These are phyloP conservation scores for Ceriagrion tenellum DNA, from an alignment of 2,888 invertebrate genomes.

Conservation along the genomic window DNA sequence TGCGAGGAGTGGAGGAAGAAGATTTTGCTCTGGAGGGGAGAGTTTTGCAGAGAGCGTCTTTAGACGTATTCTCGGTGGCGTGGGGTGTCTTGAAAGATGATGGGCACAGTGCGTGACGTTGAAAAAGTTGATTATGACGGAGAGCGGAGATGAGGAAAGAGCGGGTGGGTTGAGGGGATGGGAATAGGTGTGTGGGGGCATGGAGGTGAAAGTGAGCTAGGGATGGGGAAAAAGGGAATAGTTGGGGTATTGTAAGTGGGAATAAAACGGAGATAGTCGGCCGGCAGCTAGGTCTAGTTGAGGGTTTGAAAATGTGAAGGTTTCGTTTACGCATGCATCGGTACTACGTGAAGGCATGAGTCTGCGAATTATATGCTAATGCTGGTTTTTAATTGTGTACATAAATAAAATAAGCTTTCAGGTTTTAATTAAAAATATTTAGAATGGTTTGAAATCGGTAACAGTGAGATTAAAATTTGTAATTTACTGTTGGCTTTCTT, in stretches of 20 bases:
- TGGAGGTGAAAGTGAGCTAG: neutral
- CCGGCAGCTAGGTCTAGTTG: neutral
- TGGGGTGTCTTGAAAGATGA: constrained; percentile 42
- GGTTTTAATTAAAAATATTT: too few species aligned
- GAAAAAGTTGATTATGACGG: constrained; percentile 40
- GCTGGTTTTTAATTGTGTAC: too few species aligned
- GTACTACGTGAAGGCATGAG: too few species aligned
- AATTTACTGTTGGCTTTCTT: too few species aligned
- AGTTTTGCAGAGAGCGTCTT: constrained; percentile 46
- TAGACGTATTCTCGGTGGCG: neutral
- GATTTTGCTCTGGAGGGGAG: neutral
- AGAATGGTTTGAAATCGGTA: too few species aligned
- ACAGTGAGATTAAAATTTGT: too few species aligned
- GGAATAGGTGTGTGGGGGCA: neutral
- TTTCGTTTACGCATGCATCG: too few species aligned
- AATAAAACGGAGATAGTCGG: neutral
- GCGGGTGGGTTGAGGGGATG: neutral
- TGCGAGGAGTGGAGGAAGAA: neutral
- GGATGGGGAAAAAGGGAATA: neutral
- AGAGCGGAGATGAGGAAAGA: constrained; percentile 49
- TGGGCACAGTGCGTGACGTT: constrained; percentile 58
- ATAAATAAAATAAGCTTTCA: too few species aligned
- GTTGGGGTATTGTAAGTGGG: neutral
- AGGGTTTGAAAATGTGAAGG: too few species aligned
- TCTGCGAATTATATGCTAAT: too few species aligned